These are phyloP conservation scores for Neuroscelio doddi DNA, from an alignment of 2,888 invertebrate genomes.

Conservation along the genomic window DNA sequence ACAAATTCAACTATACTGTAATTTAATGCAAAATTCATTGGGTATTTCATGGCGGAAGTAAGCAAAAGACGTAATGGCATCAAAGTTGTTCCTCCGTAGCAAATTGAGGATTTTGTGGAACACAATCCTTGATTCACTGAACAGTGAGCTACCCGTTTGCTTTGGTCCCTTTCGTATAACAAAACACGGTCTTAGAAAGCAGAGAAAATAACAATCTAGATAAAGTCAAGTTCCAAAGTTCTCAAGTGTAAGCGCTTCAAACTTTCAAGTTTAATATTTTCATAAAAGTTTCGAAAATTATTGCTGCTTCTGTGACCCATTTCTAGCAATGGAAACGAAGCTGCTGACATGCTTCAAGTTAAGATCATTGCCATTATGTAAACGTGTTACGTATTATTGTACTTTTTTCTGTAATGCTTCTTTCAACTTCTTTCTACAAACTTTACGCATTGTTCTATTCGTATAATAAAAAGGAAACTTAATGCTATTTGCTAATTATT, in stretches of 20 bases:
- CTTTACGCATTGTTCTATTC: no score
- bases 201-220: constrained; percentile 39
- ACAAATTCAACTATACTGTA: no score
- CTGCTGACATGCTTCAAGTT: constrained; percentile 41
- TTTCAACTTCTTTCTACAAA: no score
- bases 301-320: constrained; percentile 25
- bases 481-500: no score
- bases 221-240: constrained; percentile 44
- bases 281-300: constrained; percentile 42
- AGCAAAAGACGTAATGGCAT: constrained; percentile 1
- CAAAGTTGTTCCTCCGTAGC: constrained; percentile 15
- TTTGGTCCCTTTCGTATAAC: constrained; percentile 10
- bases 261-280: constrained; percentile 43
- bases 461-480: no score
- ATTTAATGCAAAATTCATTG: not conserved
- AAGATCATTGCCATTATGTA: constrained; percentile 45
- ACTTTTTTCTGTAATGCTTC: no score
- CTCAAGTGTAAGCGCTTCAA: constrained; percentile 37
- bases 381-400: no score
- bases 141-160: not conserved
- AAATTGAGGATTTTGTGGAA: constrained; percentile 21
- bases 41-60: not conserved
- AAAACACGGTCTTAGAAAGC: constrained; percentile 32
- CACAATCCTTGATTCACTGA: constrained; percentile 20
- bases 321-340: constrained; percentile 32